These are phyloP conservation scores for Rostratula benghalensis DNA, from an alignment of 2,113 vertebrate genomes.

Conservation along the genomic window DNA sequence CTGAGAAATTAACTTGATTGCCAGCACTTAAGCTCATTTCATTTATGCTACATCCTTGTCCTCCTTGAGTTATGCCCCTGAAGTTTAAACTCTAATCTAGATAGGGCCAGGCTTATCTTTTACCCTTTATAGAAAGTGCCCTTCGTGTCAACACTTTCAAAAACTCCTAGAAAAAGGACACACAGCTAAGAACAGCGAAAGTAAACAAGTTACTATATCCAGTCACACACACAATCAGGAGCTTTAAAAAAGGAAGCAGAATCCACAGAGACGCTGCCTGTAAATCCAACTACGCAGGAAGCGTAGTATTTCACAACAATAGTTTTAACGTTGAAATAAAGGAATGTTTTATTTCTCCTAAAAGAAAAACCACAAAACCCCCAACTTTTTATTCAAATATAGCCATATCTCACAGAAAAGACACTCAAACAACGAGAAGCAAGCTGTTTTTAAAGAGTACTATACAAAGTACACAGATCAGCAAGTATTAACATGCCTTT, in stretches of 20 bases:
- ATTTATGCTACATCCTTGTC: background rate
- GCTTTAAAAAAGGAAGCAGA: background rate
- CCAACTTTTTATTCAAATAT: background rate
- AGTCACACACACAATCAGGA: background rate
- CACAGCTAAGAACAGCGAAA: background rate
- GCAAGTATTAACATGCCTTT: background rate
- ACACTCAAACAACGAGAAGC: background rate
- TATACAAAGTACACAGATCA: background rate
- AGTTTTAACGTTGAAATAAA: background rate
- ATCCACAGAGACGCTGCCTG: rapidly evolving
- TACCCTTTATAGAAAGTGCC: background rate
- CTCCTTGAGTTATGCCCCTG: background rate
- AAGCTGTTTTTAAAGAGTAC: background rate
- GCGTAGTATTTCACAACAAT: background rate
- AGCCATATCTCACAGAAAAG: background rate
- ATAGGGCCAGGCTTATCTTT: background rate
- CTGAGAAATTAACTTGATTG: slow-evolving; percentile 40
- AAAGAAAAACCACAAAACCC: background rate
- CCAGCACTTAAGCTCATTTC: slow-evolving; percentile 7
- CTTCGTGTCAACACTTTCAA: background rate
- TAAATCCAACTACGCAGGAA: background rate
- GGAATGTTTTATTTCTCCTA: background rate
- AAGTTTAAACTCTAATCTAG: slow-evolving; percentile 7
- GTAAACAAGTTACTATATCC: background rate
- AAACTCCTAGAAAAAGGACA: background rate